phyloP scores from a whole-genome alignment of 2,113 vertebrate species.

The Uropsilus gracilis region DNA sequence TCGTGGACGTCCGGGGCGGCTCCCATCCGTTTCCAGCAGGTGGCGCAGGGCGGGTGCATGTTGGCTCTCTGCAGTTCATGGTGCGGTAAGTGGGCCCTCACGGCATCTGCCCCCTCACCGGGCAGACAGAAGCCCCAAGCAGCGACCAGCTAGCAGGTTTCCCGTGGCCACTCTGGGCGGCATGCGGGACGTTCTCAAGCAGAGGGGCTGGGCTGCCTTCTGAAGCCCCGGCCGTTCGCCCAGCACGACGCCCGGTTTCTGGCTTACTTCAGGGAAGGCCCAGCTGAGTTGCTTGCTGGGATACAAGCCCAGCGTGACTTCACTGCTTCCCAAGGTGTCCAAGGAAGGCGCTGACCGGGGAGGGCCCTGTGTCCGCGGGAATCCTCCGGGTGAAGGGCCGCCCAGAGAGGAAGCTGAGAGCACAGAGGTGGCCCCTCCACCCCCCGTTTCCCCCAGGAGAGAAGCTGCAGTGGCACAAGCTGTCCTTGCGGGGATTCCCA shows the following conservation, averaged over 20 bases:
- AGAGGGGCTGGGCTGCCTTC: neutral
- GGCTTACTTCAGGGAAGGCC: neutral
- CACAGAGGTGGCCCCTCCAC: accelerated
- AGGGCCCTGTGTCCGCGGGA: neutral
- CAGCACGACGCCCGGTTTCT: accelerated
- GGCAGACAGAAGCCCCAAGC: neutral
- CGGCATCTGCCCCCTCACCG: neutral
- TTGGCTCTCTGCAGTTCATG: neutral
- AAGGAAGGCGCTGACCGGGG: neutral
- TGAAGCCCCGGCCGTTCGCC: too few relatives aligned
- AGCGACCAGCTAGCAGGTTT: neutral
- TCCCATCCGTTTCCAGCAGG: neutral
- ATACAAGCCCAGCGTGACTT: neutral
- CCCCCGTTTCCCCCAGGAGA: accelerated
- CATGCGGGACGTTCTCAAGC: too few relatives aligned
- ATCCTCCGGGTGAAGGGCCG: neutral
- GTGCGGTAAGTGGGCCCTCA: neutral
- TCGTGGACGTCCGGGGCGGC: too few relatives aligned
- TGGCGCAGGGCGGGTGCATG: neutral
- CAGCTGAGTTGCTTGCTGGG: neutral
- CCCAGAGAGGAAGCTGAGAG: neutral
- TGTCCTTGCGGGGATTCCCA: neutral
- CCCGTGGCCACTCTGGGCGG: neutral
- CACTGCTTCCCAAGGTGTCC: accelerated
- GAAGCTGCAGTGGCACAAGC: accelerated